Evolutionary conservation across 1,140 invertebrate species (phyloP).

Genomic region (Tenebrio molitor): DNA sequence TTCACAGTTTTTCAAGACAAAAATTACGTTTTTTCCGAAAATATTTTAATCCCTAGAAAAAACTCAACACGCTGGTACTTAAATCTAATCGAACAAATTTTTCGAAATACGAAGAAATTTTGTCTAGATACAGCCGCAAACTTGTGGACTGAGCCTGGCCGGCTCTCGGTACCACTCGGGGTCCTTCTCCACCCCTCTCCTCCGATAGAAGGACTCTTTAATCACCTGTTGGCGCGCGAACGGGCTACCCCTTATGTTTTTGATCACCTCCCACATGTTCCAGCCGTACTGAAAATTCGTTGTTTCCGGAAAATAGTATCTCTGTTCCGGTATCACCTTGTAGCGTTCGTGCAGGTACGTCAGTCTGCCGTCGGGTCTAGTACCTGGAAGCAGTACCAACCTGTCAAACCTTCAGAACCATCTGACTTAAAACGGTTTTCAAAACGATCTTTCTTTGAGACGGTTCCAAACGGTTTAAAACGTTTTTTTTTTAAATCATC

Average conservation of each 20-base stretch:
- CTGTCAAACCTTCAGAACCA: no score
- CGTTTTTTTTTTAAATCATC: no score
- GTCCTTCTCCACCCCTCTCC: slow-evolving; percentile 60
- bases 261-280: slow-evolving; percentile 61
- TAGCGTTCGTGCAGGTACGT: slow-evolving; percentile 59
- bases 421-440: no score
- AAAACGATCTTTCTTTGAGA: no score
- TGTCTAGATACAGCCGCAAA: slow-evolving; percentile 56
- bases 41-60: no score
- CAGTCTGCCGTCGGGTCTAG: slow-evolving; percentile 53
- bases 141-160: slow-evolving; percentile 57
- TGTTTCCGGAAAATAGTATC: slow-evolving; percentile 63
- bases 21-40: no score
- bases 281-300: slow-evolving; percentile 63
- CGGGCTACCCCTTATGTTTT: slow-evolving; percentile 50
- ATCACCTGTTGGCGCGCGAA: slow-evolving; percentile 62
- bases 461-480: no score
- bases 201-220: slow-evolving; percentile 63
- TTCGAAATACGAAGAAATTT: no score
- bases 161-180: slow-evolving; percentile 64
- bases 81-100: no score
- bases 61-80: no score
- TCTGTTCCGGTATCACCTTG: slow-evolving; percentile 60
- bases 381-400: slow-evolving; percentile 31
- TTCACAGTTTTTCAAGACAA: no score